phyloP scores from a whole-genome alignment of 2,888 invertebrate species.

The Petrophora chlorosata region DNA sequence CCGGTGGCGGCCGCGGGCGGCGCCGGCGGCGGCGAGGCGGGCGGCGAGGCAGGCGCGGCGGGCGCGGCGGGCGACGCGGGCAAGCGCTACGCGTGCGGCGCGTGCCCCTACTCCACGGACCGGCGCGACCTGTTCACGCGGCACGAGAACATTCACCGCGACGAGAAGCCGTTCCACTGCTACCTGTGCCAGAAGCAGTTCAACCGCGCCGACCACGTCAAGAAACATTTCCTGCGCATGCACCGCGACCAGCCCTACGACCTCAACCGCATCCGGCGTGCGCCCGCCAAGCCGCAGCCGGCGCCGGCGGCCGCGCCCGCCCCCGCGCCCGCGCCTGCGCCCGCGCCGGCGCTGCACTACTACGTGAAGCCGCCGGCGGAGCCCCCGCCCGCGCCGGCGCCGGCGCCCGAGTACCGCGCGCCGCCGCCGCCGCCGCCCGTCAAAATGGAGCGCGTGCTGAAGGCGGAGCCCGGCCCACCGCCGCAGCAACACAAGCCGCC shows the following conservation, averaged over 20 bases:
- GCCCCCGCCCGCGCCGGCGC: conserved; percentile 57
- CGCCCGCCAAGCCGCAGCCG: conserved; percentile 83
- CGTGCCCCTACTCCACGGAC: conserved; percentile 96
- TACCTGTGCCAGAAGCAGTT: conserved; percentile 96
- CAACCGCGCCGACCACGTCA: conserved; percentile 96
- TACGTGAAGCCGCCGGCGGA: conserved; percentile 71
- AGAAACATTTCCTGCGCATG: conserved; percentile 96
- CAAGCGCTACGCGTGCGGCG: conserved; percentile 93
- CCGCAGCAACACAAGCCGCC: conserved; percentile 42
- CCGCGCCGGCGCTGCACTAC: conserved; percentile 57
- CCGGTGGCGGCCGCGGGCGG: conserved; percentile 50
- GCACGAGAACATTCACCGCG: conserved; percentile 96
- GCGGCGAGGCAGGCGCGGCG: conserved; percentile 16
- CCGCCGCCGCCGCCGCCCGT: conserved; percentile 45
- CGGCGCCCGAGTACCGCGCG: conserved; percentile 42
- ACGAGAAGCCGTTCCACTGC: conserved; percentile 97
- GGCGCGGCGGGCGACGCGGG: conserved; percentile 45
- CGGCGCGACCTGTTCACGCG: conserved; percentile 94
- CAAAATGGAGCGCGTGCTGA: conserved; percentile 71
- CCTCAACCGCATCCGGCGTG: conserved; percentile 89
- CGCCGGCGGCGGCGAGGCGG: conserved; percentile 37
- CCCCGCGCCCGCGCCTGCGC: conserved; percentile 60
- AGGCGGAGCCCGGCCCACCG: conserved; percentile 71
- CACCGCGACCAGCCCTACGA: conserved; percentile 95
- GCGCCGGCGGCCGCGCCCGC: conserved; percentile 58